phyloP scores from a whole-genome alignment of 2,888 invertebrate species.

The Palloptera scutellata region DNA sequence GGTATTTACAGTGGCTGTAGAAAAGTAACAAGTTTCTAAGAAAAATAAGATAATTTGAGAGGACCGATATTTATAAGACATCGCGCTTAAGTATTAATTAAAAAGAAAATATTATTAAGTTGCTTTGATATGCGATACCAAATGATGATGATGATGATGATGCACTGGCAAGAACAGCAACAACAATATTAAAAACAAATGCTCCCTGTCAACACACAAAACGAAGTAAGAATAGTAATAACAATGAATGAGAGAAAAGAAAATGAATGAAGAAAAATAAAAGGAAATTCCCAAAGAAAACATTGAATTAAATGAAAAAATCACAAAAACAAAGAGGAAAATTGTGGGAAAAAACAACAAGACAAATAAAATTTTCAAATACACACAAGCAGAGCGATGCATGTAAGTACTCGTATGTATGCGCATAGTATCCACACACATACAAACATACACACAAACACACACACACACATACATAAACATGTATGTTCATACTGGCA shows the following conservation, averaged over 20 bases:
- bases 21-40: too few species aligned
- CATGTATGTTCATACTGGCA: slow-evolving; percentile 11
- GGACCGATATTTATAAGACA: too few species aligned
- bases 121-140: too few species aligned
- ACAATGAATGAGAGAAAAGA: background rate
- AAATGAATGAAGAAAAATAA: background rate
- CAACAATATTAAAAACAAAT: background rate
- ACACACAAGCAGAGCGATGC: slow-evolving; percentile 13
- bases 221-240: background rate
- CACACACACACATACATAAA: slow-evolving; percentile 12
- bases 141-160: too few species aligned
- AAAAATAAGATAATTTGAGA: too few species aligned
- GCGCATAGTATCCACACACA: slow-evolving; percentile 5
- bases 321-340: background rate
- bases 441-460: slow-evolving; percentile 12
- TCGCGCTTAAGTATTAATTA: too few species aligned
- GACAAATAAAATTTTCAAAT: slow-evolving; percentile 5
- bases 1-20: too few species aligned
- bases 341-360: background rate
- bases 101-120: too few species aligned
- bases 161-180: background rate
- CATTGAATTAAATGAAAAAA: slow-evolving; percentile 13
- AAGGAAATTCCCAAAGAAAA: background rate
- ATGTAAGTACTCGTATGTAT: slow-evolving; percentile 7
- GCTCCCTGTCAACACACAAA: background rate